These are phyloP conservation scores for Eptatretus atami DNA, from an alignment of 2,797 vertebrate species.

Conservation along the genomic window DNA sequence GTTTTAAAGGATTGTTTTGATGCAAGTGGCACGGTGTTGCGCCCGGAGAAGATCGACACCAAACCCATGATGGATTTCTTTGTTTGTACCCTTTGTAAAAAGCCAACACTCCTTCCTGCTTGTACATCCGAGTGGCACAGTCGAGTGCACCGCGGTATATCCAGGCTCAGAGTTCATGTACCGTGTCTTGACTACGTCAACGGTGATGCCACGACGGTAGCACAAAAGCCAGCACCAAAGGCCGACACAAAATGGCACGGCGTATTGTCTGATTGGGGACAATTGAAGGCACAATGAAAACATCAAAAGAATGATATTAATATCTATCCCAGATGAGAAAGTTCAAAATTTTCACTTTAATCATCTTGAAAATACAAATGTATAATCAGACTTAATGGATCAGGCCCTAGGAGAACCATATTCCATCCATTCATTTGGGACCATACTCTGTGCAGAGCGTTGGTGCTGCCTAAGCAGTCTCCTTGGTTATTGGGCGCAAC, in stretches of 20 bases:
- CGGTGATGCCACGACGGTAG: slow-evolving; percentile 58
- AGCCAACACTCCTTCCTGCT: slow-evolving; percentile 27
- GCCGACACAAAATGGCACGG: slow-evolving; percentile 64
- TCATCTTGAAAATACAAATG: too few relatives aligned
- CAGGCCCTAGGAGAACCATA: too few relatives aligned
- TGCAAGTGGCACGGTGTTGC: not conserved
- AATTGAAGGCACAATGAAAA: too few relatives aligned
- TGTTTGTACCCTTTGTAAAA: slow-evolving; percentile 46
- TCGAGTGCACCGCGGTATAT: slow-evolving; percentile 22
- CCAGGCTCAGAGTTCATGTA: slow-evolving; percentile 45
- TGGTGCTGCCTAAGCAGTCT: too few relatives aligned
- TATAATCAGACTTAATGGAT: too few relatives aligned
- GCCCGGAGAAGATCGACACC: not conserved
- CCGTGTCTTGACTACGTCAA: slow-evolving; percentile 66
- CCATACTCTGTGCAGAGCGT: too few relatives aligned
- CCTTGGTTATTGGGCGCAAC: too few relatives aligned
- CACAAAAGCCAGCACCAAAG: slow-evolving; percentile 55
- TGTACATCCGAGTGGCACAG: slow-evolving; percentile 32
- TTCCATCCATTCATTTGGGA: too few relatives aligned
- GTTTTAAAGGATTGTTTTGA: too few relatives aligned
- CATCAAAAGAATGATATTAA: too few relatives aligned
- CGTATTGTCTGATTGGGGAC: slow-evolving; percentile 25
- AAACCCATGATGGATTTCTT: not conserved
- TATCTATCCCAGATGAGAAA: too few relatives aligned
- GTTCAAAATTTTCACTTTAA: too few relatives aligned